Conservation (phyloP, 2,797 vertebrate genomes). For the Alca torda region DNA sequence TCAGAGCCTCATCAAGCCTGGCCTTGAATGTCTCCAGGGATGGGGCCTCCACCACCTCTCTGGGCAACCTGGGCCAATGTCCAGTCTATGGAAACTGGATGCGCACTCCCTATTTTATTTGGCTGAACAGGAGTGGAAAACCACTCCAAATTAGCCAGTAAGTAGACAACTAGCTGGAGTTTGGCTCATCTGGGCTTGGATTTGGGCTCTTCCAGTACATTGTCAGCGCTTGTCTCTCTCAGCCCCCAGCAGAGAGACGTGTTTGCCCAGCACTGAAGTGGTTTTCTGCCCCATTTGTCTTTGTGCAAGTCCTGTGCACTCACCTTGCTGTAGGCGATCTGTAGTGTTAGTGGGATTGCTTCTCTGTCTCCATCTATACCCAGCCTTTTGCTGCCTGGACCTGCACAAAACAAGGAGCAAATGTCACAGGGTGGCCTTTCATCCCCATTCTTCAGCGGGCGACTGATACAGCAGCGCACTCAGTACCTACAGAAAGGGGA, state of each 20-base stretch:
- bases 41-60: too few relatives aligned
- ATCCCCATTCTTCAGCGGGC: background rate
- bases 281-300: background rate
- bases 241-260: background rate
- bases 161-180: background rate
- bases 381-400: slow-evolving; percentile 91
- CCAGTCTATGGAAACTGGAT: background rate
- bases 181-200: background rate
- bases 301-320: background rate
- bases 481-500: background rate
- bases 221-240: background rate
- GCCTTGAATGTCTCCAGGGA: too few relatives aligned
- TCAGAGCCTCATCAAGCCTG: too few relatives aligned
- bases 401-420: slow-evolving; percentile 68
- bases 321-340: slow-evolving; percentile 92
- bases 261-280: background rate
- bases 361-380: slow-evolving; percentile 96
- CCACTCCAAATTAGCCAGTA: background rate
- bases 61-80: too few relatives aligned
- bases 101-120: background rate
- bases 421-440: background rate
- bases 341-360: slow-evolving; percentile 91
- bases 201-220: background rate
- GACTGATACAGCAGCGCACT: background rate
- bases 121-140: background rate